phyloP scores from a whole-genome alignment of 2,113 vertebrate species.

The Paratilapia polleni region DNA sequence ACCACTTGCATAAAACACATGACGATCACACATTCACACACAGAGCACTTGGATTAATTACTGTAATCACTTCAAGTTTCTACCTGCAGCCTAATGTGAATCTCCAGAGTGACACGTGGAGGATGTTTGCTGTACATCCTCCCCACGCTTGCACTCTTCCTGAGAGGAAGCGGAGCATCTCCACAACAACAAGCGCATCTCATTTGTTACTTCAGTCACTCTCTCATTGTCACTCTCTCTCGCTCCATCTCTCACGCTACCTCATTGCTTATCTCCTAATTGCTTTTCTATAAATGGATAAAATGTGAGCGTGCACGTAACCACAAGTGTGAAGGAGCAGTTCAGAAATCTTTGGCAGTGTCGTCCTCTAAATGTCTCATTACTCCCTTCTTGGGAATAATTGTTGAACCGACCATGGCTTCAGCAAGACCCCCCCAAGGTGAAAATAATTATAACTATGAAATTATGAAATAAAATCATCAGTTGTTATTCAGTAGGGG shows the following conservation, averaged over 20 bases:
- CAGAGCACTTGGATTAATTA: conserved; percentile 15
- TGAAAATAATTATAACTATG: conserved; percentile 52
- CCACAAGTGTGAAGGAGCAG: conserved; percentile 9
- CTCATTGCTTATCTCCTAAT: conserved; percentile 72
- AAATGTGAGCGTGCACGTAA: conserved; percentile 4
- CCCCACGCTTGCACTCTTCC: neutral
- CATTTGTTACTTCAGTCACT: conserved; percentile 15
- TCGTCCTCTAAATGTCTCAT: conserved; percentile 63
- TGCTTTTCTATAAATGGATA: conserved; percentile 61
- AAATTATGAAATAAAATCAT: conserved; percentile 58
- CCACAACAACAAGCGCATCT: conserved; percentile 37
- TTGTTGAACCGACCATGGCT: conserved; percentile 28
- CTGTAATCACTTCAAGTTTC: conserved; percentile 18
- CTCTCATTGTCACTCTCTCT: conserved; percentile 21
- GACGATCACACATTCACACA: neutral
- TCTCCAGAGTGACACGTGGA: conserved; percentile 24
- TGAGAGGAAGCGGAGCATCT: conserved; percentile 40
- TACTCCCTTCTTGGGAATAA: conserved; percentile 38
- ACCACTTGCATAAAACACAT: neutral
- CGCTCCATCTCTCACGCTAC: conserved; percentile 21
- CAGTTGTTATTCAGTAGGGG: conserved; percentile 21
- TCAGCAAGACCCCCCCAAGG: conserved; percentile 17
- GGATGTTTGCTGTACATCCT: conserved; percentile 24
- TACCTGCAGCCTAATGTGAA: conserved; percentile 12
- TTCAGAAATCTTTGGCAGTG: conserved; percentile 40